Evolutionary conservation across 2,888 invertebrate genomes (phyloP).

Genomic region (Dryomyza anilis): DNA sequence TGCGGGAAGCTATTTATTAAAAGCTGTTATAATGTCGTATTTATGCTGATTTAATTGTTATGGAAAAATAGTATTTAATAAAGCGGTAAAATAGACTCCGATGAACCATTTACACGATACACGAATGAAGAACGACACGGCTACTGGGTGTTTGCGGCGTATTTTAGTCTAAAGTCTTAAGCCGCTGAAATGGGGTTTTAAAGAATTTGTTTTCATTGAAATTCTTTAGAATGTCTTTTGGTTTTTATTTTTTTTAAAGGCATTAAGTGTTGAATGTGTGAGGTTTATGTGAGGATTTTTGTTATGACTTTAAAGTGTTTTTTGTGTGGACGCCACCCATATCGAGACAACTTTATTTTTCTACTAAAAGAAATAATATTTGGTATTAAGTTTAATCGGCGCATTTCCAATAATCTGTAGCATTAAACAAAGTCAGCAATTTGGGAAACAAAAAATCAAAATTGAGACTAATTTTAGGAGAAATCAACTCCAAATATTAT

Average conservation of each 20-base stretch:
- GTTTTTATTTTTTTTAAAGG: too few relatives aligned
- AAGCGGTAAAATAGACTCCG: background rate
- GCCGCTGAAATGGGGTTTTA: conserved; percentile 8
- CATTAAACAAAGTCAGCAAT: too few relatives aligned
- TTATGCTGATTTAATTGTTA: conserved; percentile 12
- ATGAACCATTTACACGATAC: background rate
- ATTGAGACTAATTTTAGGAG: too few relatives aligned
- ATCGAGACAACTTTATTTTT: background rate
- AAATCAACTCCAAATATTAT: too few relatives aligned
- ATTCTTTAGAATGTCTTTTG: background rate
- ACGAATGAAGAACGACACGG: background rate
- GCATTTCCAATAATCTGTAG: too few relatives aligned
- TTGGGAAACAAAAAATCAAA: too few relatives aligned
- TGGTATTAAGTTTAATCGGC: too few relatives aligned
- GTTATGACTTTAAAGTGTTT: background rate
- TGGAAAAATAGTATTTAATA: background rate
- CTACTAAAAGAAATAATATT: too few relatives aligned
- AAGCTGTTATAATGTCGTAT: conserved; percentile 14
- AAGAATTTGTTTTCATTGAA: conserved; percentile 4
- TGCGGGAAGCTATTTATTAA: conserved; percentile 4
- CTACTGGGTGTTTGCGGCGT: conserved; percentile 13
- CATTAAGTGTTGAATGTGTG: background rate
- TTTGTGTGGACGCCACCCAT: conserved; percentile 9
- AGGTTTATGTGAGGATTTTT: background rate
- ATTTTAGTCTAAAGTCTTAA: background rate